Base-by-base conservation (phyloP, 2,888 invertebrate genomes). In the Orgyia antiqua region DNA sequence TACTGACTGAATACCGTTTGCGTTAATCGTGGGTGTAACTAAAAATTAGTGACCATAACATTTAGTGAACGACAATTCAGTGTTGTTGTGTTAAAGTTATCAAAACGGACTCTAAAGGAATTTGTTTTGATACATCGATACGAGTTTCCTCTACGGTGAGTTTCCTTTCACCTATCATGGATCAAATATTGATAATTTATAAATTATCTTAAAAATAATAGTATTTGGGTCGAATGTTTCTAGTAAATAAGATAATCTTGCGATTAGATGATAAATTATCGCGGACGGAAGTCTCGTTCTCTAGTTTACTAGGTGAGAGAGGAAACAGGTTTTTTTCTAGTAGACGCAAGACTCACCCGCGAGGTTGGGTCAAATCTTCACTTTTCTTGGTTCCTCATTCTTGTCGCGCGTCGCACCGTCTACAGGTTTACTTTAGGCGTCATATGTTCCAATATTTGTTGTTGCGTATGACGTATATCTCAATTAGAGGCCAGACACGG, bases 101-200 rank as follows among this genome's bases (percentile, higher is more conserved):
- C 33, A 43, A 31, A 39, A 54, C 37, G 54, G 52, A 61, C 58
- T 55, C 39, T 50, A 42, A n/a, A 58, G 45, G 59, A 64, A 52
- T 58, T 57, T 58, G 49, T 53, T 60, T 54, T 51, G 33, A 39
- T 42, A 42, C 45, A 39, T 50, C 42, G 45, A 47, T 45, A 43
- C 54, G 35, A 52, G 42, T 36, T 51, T 35, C 42, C 20, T 62
- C 63, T 42, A 71, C 80, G 83, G 84, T 86, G 83, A 75, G 84
- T 75, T 72, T 47, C 83, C 84, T 86, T 86, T 86, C 84, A 86
- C 84, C 71, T 65, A 75, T 63, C 65, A 64, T 68, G 76, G 73
- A 75, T 69, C 66, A 62, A 67, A 56, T 55, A 54, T 50, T 55
- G 54, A 48, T 69, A 62, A 61, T 67, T 50, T 48, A 47, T 40